Evolutionary conservation across 2,113 vertebrate species (phyloP).

Genomic region (Syrrhaptes paradoxus): DNA sequence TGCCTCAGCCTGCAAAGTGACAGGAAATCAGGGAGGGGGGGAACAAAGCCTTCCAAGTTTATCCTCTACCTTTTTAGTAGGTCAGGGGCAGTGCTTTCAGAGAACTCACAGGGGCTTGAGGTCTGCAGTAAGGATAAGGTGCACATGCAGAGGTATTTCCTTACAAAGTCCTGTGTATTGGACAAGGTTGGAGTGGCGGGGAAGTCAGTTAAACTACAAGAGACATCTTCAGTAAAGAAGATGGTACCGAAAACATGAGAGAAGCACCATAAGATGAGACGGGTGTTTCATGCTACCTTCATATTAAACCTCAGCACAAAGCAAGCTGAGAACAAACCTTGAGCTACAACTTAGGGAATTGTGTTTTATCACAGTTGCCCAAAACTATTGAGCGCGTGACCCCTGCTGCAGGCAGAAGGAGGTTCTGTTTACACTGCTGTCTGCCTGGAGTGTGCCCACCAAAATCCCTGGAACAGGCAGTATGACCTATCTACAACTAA

Average conservation of each 20-base stretch:
- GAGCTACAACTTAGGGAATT: background rate
- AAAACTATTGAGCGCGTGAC: background rate
- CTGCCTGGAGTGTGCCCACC: background rate
- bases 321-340: background rate
- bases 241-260: background rate
- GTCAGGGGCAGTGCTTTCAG: background rate
- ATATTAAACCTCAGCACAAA: background rate
- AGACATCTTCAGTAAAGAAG: background rate
- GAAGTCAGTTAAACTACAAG: background rate
- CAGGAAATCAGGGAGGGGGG: background rate
- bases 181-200: background rate
- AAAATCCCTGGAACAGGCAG: background rate
- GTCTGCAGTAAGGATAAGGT: background rate
- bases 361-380: background rate
- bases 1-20: background rate
- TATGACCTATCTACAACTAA: background rate
- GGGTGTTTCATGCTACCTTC: background rate
- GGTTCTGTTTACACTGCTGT: background rate
- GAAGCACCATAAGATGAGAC: background rate
- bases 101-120: background rate
- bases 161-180: background rate
- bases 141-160: background rate
- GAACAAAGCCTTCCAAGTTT: background rate
- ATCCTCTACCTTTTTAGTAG: background rate
- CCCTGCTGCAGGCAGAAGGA: background rate